Conservation (phyloP, 2,888 invertebrate genomes). For the Trichogramma evanescens region DNA sequence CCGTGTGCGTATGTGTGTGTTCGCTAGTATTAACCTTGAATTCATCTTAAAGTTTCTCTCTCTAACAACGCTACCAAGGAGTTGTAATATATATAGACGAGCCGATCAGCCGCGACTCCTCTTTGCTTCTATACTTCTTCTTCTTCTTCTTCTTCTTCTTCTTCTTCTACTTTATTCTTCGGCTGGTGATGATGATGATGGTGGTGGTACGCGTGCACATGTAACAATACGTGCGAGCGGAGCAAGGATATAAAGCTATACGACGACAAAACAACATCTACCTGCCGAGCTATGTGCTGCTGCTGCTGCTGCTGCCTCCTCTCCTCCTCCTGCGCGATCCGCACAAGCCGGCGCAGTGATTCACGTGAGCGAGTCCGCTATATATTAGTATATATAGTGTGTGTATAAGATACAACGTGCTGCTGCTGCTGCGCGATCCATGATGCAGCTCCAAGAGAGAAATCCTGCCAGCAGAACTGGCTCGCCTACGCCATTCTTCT, state of each 20-base stretch:
- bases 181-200: no score
- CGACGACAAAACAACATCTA: neutral
- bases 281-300: neutral
- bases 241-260: no score
- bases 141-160: no score
- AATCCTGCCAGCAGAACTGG: neutral
- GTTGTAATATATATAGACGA: no score
- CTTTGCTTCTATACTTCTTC: no score
- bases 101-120: no score
- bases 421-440: neutral
- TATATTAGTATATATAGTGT: no score
- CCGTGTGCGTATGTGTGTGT: conserved; percentile 5
- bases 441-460: neutral
- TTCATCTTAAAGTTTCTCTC: conserved; percentile 16
- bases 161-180: no score
- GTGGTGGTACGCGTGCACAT: no score
- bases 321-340: neutral
- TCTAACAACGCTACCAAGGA: neutral
- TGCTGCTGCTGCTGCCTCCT: neutral
- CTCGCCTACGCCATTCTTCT: conserved; percentile 19
- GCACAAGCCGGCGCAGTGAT: conserved; percentile 7
- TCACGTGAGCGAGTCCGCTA: conserved; percentile 8
- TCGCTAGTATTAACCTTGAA: conserved; percentile 18
- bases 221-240: no score
- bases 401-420: neutral